Conservation (phyloP, 2,113 vertebrate species). For the Hyla sarda region DNA sequence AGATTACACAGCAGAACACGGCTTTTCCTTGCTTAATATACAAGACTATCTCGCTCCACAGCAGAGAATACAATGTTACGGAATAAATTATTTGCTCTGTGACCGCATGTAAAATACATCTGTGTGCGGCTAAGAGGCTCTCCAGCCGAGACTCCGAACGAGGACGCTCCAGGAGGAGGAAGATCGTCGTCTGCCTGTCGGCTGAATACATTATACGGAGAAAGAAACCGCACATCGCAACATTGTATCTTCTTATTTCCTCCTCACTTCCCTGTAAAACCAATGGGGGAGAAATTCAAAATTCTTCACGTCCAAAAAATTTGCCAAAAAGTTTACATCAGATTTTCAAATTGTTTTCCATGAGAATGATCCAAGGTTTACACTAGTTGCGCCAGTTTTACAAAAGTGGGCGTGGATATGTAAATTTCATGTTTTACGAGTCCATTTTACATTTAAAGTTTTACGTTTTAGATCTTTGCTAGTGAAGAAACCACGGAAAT, state of each 20-base stretch:
- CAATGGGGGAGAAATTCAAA: too few relatives aligned
- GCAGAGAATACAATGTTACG: constrained; percentile 33
- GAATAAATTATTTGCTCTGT: constrained; percentile 54
- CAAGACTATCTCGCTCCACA: constrained; percentile 3
- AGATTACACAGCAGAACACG: constrained; percentile 22
- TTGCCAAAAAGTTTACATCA: too few relatives aligned
- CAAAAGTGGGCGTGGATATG: too few relatives aligned
- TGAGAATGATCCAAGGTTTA: too few relatives aligned
- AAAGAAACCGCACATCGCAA: neutral
- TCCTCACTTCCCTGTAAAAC: neutral
- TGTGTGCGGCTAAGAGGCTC: constrained; percentile 7
- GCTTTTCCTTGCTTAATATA: constrained; percentile 48
- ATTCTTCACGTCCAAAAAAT: too few relatives aligned
- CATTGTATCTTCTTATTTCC: neutral
- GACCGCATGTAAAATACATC: constrained; percentile 46
- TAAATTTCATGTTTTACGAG: too few relatives aligned
- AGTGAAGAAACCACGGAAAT: too few relatives aligned
- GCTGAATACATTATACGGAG: neutral
- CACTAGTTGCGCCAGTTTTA: too few relatives aligned
- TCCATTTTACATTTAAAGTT: too few relatives aligned
- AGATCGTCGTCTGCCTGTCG: neutral
- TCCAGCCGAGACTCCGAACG: neutral
- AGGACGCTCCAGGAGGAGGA: neutral
- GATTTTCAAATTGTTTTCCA: too few relatives aligned
- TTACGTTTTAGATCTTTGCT: too few relatives aligned